Evolutionary conservation across 2,888 invertebrate genomes (phyloP).

Genomic region (Troilus luridus): DNA sequence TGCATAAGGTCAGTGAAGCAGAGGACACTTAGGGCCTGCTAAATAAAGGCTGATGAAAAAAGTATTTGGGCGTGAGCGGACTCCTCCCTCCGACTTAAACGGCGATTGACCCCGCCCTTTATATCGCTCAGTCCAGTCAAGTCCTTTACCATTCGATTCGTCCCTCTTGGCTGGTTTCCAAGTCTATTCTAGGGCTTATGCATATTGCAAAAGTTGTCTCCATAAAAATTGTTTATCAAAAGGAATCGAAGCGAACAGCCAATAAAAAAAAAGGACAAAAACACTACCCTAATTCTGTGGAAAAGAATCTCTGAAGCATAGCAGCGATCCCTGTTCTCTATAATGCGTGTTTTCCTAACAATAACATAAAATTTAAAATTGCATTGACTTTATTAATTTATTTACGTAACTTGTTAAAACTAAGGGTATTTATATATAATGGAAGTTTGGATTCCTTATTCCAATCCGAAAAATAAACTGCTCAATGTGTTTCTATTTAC

Average conservation of each 20-base stretch:
- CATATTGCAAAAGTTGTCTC: neutral
- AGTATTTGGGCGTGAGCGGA: slow-evolving; percentile 6
- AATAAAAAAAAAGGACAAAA: no score
- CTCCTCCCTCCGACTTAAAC: neutral
- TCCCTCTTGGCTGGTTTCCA: neutral
- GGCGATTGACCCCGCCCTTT: neutral
- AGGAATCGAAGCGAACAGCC: neutral
- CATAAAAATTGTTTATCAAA: neutral
- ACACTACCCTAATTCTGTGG: no score
- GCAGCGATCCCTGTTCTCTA: no score
- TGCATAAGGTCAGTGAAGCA: slow-evolving; percentile 5
- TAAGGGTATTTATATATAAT: no score
- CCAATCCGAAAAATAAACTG: no score
- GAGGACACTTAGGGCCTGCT: neutral
- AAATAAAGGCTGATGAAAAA: slow-evolving; percentile 40
- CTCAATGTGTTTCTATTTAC: no score
- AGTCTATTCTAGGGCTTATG: neutral
- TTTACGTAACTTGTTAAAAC: no score
- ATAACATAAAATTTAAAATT: no score
- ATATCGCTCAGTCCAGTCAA: neutral
- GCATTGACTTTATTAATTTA: no score
- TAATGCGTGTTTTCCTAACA: no score
- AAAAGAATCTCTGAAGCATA: no score
- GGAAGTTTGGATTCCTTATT: no score
- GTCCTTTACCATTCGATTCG: neutral